Evolutionary conservation across 2,888 invertebrate species (phyloP), one percentile per base, ranked within the genome.

Genomic region (Meganola albula): DNA sequence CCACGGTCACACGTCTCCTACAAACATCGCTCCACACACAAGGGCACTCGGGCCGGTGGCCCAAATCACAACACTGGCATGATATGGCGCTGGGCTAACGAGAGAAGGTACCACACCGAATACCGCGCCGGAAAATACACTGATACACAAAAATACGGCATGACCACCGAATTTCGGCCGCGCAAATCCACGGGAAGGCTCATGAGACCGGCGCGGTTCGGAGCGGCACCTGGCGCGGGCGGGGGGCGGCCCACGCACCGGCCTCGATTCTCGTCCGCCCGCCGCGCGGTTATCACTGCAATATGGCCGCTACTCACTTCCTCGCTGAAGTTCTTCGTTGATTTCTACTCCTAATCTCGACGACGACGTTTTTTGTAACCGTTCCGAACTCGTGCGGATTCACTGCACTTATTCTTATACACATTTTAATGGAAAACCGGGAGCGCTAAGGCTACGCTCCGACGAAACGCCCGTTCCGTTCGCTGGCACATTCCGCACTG

Each of bases 191-290:
- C 79, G 73, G 83, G 82, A 80, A 79, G 82, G 83, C 75, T 83
- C 73, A 64, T 80, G 83, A 87, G 87, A 86, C 84, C 87, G 88
- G 88, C 88, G 88, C 88, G 88, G 88, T 84, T 84, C 87, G 85
- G 88, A 87, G 88, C 85, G 86, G 82, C 82, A 77, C 80, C 79
- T 77, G 80, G 80, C 80, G 78, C 76, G 79, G 79, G 78, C 76
- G 79, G 79, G 83, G 75, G 83, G 78, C 83, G 86, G 87, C 86
- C 86, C 84, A 84, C 84, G 85, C 85, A 84, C 83, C 85, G 85
- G 84, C 84, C 84, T 85, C 84, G 84, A 85, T 85, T 84, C 84
- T 85, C 83, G 84, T 82, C 84, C 84, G 84, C 84, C 84, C 80
- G 84, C 82, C 83, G 84, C 84, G 85, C 84, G 84, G 84, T 85